Evolutionary conservation across 2,888 invertebrate genomes (phyloP).

Genomic region (Lordiphosa fenestrarum): DNA sequence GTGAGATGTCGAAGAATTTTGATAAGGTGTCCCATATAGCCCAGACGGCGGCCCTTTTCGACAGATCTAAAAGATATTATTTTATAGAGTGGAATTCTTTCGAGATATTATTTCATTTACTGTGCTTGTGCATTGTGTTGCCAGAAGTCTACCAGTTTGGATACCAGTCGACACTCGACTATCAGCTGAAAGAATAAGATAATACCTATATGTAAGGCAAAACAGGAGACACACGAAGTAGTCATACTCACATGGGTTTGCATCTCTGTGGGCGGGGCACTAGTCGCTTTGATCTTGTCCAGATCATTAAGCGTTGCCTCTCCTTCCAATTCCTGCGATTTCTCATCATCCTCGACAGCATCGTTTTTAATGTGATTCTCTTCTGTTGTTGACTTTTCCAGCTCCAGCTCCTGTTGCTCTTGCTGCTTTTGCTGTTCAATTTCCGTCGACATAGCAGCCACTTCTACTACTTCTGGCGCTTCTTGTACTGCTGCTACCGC

Average conservation of each 20-base stretch:
- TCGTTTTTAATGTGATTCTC: slow-evolving; percentile 40
- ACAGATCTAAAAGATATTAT: slow-evolving; percentile 77
- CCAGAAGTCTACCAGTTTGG: slow-evolving; percentile 90
- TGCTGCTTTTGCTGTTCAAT: slow-evolving; percentile 3
- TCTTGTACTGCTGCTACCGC: slow-evolving; percentile 21
- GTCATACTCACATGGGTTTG: slow-evolving; percentile 82
- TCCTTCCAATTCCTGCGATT: slow-evolving; percentile 7
- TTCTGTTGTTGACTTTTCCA: slow-evolving; percentile 2
- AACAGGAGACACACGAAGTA: fast-evolving
- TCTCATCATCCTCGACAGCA: slow-evolving; percentile 11
- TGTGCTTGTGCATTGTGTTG: slow-evolving; percentile 88
- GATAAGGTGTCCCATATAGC: slow-evolving; percentile 86
- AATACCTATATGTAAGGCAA: slow-evolving; percentile 1
- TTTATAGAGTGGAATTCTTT: background rate
- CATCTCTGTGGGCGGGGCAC: slow-evolving; percentile 80
- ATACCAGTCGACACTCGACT: slow-evolving; percentile 88
- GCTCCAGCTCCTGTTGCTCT: slow-evolving; percentile 14
- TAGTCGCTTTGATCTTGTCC: slow-evolving; percentile 56
- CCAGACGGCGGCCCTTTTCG: slow-evolving; percentile 82
- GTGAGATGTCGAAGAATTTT: slow-evolving; percentile 83
- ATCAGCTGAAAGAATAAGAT: slow-evolving; percentile 83
- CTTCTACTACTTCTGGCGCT: slow-evolving; percentile 12
- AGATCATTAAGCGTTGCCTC: slow-evolving; percentile 43
- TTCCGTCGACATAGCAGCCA: slow-evolving; percentile 4
- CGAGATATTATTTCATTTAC: slow-evolving; percentile 78